phyloP scores from a whole-genome alignment of 2,888 invertebrate species.

The Willowsia nigromaculata region DNA sequence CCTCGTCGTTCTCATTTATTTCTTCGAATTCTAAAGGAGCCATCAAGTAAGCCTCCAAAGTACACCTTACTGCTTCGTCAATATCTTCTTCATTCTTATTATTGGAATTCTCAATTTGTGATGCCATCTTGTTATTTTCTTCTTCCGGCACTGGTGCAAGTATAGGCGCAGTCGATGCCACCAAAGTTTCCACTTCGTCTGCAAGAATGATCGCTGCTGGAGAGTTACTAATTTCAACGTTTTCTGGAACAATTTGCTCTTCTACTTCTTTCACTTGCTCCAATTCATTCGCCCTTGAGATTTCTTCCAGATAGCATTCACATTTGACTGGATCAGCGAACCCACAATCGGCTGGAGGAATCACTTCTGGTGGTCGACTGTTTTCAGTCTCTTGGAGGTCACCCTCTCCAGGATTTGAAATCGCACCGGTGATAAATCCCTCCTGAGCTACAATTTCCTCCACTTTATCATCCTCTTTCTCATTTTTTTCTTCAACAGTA shows the following conservation, averaged over 20 bases:
- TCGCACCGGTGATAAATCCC: constrained; percentile 25
- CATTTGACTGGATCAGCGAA: constrained; percentile 69
- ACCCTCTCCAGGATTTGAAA: constrained; percentile 51
- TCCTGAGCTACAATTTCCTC: constrained; percentile 22
- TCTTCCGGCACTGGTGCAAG: constrained; percentile 5
- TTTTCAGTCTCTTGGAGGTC: constrained; percentile 44
- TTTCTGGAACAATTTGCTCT: constrained; percentile 32
- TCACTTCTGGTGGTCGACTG: neutral
- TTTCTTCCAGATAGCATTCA: constrained; percentile 68
- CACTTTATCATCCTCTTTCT: neutral
- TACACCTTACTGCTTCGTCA: constrained; percentile 62
- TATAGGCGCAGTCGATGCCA: neutral
- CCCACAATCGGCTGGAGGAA: constrained; percentile 35
- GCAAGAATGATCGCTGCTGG: neutral
- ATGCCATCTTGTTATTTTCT: constrained; percentile 15
- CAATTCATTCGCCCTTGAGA: constrained; percentile 14
- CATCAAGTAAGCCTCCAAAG: constrained; percentile 62
- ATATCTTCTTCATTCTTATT: constrained; percentile 43
- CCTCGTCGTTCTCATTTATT: constrained; percentile 20
- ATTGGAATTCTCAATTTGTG: neutral
- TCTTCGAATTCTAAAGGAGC: constrained; percentile 57
- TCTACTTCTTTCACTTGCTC: constrained; percentile 52
- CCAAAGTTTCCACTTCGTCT: constrained; percentile 50
- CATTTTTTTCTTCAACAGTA: neutral
- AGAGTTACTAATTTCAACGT: neutral